Evolutionary conservation across 2,797 vertebrate species (phyloP), one percentile per base, ranked within the genome.

Genomic region (Phrynocephalus vlangalii): DNA sequence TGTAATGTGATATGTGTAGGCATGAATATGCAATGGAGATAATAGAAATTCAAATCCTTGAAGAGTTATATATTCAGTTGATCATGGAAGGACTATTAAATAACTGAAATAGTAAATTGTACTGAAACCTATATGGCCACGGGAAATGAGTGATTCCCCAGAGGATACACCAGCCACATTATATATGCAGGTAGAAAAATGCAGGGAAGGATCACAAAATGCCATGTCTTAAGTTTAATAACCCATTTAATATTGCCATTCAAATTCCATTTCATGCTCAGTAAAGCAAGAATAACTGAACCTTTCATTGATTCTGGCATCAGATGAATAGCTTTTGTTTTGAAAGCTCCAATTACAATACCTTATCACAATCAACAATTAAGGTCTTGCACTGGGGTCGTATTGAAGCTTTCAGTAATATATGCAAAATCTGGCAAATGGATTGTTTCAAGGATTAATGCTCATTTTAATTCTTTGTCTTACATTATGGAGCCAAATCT

Each of bases 241-340:
- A 96, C 94, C 96, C 95, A 96, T 96, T 97, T 96, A 95, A 96
- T 95, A 96, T 93, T 94, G 95, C 89, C 94, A 96, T 96, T 96
- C 96, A 96, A 76, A 95, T 96, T 96, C 95, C 91, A 97, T 97
- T 97, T 97, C 96, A 97, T 95, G 97, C 97, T 97, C 94, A 96
- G 96, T 96, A 97, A 97, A 97, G 96, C 97, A 96, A 96, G 93
- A 95, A 96, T 94, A 96, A 96, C 94, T 84, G 91, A 96, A 93
- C 88, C 91, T 95, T 94, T 94, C 92, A 95, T 90, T 94, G 93
- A 93, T 92, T 92, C 2, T 92, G 93, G 89, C 80, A 93, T 94
- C 92, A 95, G 94, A 94, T 83, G 90, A 96, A 95, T 89, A 91
- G 94, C 91, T 94, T 96, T 95, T 96, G 95, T 96, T 97, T 97